Base-by-base conservation (phyloP, 2,888 invertebrate species). In the Chesias legatella region DNA sequence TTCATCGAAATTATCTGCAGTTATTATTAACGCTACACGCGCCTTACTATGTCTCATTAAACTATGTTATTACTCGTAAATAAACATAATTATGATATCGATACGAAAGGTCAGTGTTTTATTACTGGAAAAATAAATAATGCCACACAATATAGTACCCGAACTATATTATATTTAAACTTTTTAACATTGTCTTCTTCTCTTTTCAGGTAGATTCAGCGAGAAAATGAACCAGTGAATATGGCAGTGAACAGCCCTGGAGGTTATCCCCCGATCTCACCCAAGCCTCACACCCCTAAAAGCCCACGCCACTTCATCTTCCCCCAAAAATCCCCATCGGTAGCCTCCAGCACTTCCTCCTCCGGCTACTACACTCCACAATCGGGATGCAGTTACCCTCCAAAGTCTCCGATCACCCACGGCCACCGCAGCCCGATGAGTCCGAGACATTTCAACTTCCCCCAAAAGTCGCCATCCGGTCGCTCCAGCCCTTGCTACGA, bases 221-320 rank as follows among this genome's bases (percentile, higher is more conserved):
- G 75, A 69, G 62, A 82, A 80, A 79, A 58, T 46, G 45, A 58
- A 45, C 47, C 56, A 68, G 66, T 63, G 66, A 73, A 9, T n/a
- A 90, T 90, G 90, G 90, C 90, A 53, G 88, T 90, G 56, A 90
- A 89, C 67, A 90, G 90, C 57, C 90, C 90, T 3, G 90, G 90
- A 57, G 83, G 89, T 52, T 90, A 89, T 58, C 88, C 84, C 10
- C 86, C 88, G 7, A 76, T 90, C 25, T 90, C 90, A n/a, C 90
- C 90, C 3, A 89, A 89, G 51, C 86, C 89, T 0, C 79, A 79
- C 53, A 89, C 89, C 1, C 89, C 89, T 0, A 89, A 90, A 67
- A 90, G 90, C 56, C 90, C 90, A 0, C 83, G 90, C 1, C 90
- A 90, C 61, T 89, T 89, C 51, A 69, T 89, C 24, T 89, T 89